A percentile compares a stretch with the other conserved stretches of the same genome.
phyloP scores from a whole-genome alignment of 2,113 vertebrate genomes.

The Sterrhoptilus dennistouni region DNA sequence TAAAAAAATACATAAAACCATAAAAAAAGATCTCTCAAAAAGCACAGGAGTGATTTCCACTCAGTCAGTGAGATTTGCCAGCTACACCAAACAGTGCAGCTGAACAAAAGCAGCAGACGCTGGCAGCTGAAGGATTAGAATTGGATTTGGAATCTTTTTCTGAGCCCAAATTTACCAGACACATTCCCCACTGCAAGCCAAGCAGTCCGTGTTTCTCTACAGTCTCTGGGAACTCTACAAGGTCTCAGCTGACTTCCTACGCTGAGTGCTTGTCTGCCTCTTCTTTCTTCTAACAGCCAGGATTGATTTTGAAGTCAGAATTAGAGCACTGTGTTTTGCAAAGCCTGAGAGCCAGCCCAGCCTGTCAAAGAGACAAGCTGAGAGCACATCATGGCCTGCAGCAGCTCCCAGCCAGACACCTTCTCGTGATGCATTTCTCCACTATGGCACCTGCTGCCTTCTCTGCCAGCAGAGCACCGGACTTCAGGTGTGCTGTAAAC shows the following conservation, averaged over 20 bases:
- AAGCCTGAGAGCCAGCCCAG: not conserved
- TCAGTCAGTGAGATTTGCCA: not conserved
- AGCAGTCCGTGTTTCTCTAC: not conserved
- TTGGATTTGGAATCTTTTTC: not conserved
- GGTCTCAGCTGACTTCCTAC: not conserved
- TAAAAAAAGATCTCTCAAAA: not conserved
- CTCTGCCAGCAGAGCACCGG: conserved; percentile 37
- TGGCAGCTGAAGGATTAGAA: not conserved
- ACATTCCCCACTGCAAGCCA: not conserved
- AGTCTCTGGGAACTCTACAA: not conserved
- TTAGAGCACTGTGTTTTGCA: not conserved
- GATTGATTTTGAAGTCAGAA: not conserved
- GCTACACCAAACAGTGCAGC: not conserved
- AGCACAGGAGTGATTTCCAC: not conserved
- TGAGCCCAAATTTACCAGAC: not conserved
- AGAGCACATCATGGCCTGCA: not conserved
- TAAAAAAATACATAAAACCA: not conserved
- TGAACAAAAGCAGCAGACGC: fast-evolving
- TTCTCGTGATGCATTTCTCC: not conserved
- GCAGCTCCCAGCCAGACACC: not conserved
- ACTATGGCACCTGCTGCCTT: not conserved
- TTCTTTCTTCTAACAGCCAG: not conserved
- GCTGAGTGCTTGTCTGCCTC: not conserved
- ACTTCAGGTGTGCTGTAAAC: conserved; percentile 49
- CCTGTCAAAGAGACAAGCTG: not conserved